Evolutionary conservation across 2,113 vertebrate species (phyloP).

Genomic region (Pollimyrus isidori): DNA sequence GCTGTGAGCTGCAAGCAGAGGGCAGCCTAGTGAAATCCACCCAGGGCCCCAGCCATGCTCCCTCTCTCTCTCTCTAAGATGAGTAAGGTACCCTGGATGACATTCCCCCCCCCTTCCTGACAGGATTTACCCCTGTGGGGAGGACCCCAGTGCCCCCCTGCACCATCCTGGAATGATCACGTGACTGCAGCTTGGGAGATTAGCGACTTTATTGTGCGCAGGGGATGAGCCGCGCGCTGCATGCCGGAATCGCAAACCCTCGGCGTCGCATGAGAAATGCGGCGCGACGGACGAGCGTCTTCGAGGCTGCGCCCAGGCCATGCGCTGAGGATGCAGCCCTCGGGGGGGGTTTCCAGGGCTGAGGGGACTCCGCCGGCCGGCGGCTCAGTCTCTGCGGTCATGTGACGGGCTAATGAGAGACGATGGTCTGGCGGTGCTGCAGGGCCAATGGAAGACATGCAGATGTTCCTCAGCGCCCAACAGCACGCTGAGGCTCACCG

Average conservation of each 20-base stretch:
- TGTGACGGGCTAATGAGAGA: neutral
- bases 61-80: neutral
- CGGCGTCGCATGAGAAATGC: neutral
- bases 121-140: constrained; percentile 4
- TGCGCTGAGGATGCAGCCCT: neutral
- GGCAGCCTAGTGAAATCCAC: constrained; percentile 45
- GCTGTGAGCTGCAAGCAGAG: constrained; percentile 34
- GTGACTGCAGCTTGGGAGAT: neutral
- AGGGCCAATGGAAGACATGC: neutral
- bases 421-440: neutral
- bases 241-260: neutral
- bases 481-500: neutral
- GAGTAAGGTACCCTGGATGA: neutral
- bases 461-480: neutral
- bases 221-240: neutral
- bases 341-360: neutral
- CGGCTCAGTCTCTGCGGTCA: neutral
- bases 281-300: neutral
- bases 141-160: neutral
- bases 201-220: constrained; percentile 3
- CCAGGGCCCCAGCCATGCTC: neutral
- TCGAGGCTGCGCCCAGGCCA: neutral
- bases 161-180: constrained; percentile 6
- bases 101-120: neutral
- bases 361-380: neutral